Evolutionary conservation across 2,888 invertebrate genomes (phyloP).

Genomic region (Blastobasis lacticolella): DNA sequence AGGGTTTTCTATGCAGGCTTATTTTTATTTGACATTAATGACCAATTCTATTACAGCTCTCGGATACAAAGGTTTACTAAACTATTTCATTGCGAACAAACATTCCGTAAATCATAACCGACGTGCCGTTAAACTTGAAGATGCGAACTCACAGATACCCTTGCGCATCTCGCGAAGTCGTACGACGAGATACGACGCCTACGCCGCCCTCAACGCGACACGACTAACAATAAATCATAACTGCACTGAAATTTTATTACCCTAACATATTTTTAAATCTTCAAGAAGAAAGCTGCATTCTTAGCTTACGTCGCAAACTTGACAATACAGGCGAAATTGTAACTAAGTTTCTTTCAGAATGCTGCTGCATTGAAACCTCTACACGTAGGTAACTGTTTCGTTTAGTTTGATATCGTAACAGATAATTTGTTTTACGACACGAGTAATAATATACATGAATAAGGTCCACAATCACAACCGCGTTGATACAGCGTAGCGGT

Average conservation of each 20-base stretch:
- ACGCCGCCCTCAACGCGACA: slow-evolving; percentile 17
- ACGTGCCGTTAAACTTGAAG: slow-evolving; percentile 41
- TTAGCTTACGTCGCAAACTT: too few species aligned
- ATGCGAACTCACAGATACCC: slow-evolving; percentile 31
- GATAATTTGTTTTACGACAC: neutral
- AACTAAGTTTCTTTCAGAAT: too few species aligned
- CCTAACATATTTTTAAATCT: slow-evolving; percentile 10
- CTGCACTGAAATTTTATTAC: slow-evolving; percentile 24
- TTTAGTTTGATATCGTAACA: neutral
- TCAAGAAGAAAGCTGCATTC: too few species aligned
- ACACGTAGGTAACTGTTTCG: neutral
- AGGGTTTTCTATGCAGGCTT: too few species aligned
- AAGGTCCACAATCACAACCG: neutral
- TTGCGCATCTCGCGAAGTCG: slow-evolving; percentile 22
- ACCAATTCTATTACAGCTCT: too few species aligned
- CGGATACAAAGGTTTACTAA: slow-evolving; percentile 15
- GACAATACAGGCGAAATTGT: too few species aligned
- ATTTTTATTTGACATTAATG: too few species aligned
- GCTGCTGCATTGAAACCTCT: too few species aligned
- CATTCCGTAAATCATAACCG: slow-evolving; percentile 43
- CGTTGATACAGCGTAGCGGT: slow-evolving; percentile 4
- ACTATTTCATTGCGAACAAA: slow-evolving; percentile 31
- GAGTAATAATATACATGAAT: slow-evolving; percentile 8
- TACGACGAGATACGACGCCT: slow-evolving; percentile 27
- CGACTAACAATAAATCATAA: slow-evolving; percentile 31